phyloP scores from a whole-genome alignment of 1,140 invertebrate species.

The Danaus melanippus region DNA sequence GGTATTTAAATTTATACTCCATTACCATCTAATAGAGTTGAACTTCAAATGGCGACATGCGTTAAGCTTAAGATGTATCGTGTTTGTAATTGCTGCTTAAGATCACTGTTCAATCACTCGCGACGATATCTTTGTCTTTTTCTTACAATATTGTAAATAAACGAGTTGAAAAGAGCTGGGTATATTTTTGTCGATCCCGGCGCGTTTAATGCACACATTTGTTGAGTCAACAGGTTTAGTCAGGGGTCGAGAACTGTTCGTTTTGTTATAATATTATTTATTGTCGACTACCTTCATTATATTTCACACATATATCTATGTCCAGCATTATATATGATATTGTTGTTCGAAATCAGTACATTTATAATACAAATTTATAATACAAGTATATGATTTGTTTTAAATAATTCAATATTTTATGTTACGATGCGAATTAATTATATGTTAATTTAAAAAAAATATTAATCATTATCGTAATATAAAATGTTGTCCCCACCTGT shows the following conservation, averaged over 20 bases:
- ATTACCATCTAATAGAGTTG: too few relatives aligned
- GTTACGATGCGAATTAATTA: too few relatives aligned
- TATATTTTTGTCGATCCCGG: constrained; percentile 29
- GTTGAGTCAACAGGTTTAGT: constrained; percentile 64
- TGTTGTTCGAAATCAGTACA: background rate
- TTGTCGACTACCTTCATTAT: background rate
- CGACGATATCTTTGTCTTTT: constrained; percentile 29
- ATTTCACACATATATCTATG: background rate
- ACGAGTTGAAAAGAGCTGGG: constrained; percentile 31
- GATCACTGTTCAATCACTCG: constrained; percentile 38
- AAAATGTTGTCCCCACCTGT: constrained; percentile 45
- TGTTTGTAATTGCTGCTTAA: constrained; percentile 21
- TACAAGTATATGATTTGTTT: too few relatives aligned
- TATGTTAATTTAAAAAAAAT: too few relatives aligned
- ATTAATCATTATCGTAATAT: background rate
- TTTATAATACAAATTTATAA: too few relatives aligned
- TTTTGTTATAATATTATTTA: background rate
- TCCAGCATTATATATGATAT: background rate
- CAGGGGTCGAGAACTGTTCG: constrained; percentile 38
- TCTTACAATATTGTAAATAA: constrained; percentile 19
- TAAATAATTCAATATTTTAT: too few relatives aligned
- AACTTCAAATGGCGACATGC: too few relatives aligned
- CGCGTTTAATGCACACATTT: constrained; percentile 44
- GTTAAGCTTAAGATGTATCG: constrained; percentile 17
- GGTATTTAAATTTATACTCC: too few relatives aligned